These are phyloP conservation scores for Dasypus novemcinctus DNA, from an alignment of 2,113 vertebrate species.

Conservation along the genomic window DNA sequence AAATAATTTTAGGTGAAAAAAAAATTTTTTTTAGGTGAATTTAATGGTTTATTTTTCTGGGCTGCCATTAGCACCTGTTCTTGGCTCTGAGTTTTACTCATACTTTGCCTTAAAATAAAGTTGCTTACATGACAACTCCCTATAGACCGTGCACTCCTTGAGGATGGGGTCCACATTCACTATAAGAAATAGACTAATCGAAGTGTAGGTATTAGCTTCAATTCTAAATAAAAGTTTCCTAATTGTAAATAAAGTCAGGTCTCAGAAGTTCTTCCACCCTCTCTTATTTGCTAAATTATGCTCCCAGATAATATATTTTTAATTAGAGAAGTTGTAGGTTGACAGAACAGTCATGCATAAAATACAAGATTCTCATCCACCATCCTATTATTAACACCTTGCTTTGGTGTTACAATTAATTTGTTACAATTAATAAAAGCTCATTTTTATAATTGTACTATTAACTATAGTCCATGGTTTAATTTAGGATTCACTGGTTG, in stretches of 20 bases:
- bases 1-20: neutral
- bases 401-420: no score
- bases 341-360: no score
- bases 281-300: neutral
- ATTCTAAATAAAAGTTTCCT: neutral
- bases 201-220: neutral
- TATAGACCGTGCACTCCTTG: neutral
- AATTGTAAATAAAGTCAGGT: conserved; percentile 7
- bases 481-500: no score
- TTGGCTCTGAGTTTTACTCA: neutral
- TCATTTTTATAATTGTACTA: no score
- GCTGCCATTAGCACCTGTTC: neutral
- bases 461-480: no score
- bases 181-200: neutral
- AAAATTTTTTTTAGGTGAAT: neutral
- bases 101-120: neutral
- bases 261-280: neutral
- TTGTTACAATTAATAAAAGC: no score
- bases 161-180: neutral
- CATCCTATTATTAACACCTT: no score
- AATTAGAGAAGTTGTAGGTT: no score
- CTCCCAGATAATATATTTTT: neutral
- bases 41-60: neutral
- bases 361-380: neutral
- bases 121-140: neutral